These are phyloP conservation scores for Cheilosia vulpina DNA, from an alignment of 2,888 invertebrate genomes.

Conservation along the genomic window DNA sequence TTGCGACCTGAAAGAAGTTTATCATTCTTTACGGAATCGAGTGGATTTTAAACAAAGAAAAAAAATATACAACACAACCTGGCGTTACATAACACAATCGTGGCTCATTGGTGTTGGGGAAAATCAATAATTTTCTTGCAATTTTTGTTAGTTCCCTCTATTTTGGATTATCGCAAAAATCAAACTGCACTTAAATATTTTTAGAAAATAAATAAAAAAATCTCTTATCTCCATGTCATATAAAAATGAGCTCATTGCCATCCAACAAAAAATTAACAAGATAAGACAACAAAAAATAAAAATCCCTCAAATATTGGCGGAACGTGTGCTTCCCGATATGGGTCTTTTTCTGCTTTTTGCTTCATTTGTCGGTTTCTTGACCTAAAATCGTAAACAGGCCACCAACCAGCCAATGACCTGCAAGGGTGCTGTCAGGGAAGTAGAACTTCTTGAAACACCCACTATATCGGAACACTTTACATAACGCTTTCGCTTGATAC, in stretches of 20 bases:
- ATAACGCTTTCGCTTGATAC: conserved; percentile 40
- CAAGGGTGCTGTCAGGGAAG: conserved; percentile 1
- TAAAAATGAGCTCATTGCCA: conserved; percentile 18
- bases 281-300: neutral
- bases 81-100: conserved; percentile 56
- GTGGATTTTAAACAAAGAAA: conserved; percentile 3
- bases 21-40: neutral
- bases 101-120: conserved; percentile 2
- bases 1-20: neutral
- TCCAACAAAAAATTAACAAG: conserved; percentile 2
- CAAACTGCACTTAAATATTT: neutral
- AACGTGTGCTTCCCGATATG: neutral
- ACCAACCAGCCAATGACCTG: neutral
- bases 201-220: neutral
- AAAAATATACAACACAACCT: neutral
- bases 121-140: conserved; percentile 51
- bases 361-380: conserved; percentile 28
- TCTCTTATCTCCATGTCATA: conserved; percentile 6
- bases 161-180: neutral
- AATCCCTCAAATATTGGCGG: conserved; percentile 4
- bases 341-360: neutral
- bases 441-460: neutral
- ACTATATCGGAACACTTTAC: conserved; percentile 43
- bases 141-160: neutral
- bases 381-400: conserved; percentile 46